Conservation (phyloP, 2,888 invertebrate genomes). For the Pterostichus madidus region DNA sequence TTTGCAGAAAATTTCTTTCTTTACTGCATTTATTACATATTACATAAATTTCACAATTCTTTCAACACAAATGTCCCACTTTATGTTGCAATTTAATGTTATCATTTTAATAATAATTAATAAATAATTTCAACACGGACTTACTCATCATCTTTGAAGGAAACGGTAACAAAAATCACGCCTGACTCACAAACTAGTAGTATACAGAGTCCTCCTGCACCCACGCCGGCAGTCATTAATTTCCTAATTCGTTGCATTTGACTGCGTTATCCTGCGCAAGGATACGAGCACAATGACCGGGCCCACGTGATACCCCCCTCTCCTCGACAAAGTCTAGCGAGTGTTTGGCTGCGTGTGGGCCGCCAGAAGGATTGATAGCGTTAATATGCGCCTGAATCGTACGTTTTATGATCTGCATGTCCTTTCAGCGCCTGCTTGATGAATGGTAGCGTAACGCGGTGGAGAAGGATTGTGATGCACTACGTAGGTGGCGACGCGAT, state of each 20-base stretch:
- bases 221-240: neutral
- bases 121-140: conserved; percentile 22
- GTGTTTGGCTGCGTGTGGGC: conserved; percentile 43
- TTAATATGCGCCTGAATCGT: conserved; percentile 54
- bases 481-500: conserved; percentile 15
- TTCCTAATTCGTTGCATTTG: conserved; percentile 5
- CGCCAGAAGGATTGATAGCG: conserved; percentile 45
- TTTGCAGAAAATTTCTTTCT: neutral
- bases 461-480: conserved; percentile 4
- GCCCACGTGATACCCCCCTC: conserved; percentile 4
- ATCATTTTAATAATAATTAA: conserved; percentile 14
- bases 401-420: conserved; percentile 31
- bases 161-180: conserved; percentile 6
- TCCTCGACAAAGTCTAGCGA: neutral
- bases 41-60: neutral
- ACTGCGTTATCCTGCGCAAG: neutral
- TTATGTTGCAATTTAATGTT: neutral
- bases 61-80: neutral
- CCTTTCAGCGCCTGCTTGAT: conserved; percentile 23
- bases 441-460: conserved; percentile 29
- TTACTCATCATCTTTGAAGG: conserved; percentile 28
- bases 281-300: conserved; percentile 54
- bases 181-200: neutral
- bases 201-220: neutral
- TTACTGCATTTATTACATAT: conserved; percentile 2